A percentile compares a stretch with the other conserved stretches of the same genome.
phyloP scores from a whole-genome alignment of 2,113 vertebrate genomes.

The Amazona guildingii region DNA sequence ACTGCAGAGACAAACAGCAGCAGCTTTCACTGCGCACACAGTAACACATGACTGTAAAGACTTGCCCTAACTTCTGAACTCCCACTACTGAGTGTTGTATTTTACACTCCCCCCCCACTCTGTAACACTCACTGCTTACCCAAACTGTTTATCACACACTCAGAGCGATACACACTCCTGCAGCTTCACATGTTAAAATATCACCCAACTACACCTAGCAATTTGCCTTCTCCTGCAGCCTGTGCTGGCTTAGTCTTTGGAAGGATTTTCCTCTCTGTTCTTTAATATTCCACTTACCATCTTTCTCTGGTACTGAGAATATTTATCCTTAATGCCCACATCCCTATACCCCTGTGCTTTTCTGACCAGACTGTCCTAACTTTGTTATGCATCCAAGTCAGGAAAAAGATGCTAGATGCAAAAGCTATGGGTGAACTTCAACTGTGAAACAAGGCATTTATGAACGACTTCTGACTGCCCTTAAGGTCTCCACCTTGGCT shows the following conservation, averaged over 20 bases:
- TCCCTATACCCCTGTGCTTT: not conserved
- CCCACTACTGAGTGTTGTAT: not conserved
- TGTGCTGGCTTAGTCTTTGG: not conserved
- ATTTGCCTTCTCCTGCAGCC: not conserved
- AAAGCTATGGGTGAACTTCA: not conserved
- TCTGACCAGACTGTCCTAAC: not conserved
- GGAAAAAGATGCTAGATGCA: not conserved
- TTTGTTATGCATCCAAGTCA: not conserved
- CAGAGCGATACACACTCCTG: not conserved
- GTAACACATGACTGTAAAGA: not conserved
- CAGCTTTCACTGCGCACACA: not conserved
- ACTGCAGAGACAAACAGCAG: not conserved
- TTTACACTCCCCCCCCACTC: not conserved
- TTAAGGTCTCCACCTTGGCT: not conserved
- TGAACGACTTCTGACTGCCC: not conserved
- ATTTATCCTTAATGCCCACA: not conserved
- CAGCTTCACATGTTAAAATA: not conserved
- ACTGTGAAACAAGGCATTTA: not conserved
- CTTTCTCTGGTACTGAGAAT: not conserved
- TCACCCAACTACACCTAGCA: not conserved
- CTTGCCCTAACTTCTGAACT: not conserved
- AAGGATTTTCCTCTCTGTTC: not conserved
- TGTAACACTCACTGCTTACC: not conserved
- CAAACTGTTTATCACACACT: not conserved
- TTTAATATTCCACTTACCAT: not conserved